Evolutionary conservation across 1,140 invertebrate genomes (phyloP).

Genomic region (Musca vetustissima): DNA sequence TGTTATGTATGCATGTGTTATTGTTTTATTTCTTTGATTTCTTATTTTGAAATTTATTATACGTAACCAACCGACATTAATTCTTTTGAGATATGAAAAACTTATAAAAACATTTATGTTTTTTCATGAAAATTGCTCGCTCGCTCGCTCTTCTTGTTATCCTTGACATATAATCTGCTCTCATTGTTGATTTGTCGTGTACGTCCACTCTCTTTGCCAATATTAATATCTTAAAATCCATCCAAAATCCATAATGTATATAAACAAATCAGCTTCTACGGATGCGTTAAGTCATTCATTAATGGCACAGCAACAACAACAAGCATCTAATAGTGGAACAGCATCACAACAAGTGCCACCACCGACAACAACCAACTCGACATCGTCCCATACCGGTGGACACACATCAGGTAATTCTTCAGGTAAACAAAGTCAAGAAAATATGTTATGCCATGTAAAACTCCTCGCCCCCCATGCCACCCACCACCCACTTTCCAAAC

Average conservation of each 20-base stretch:
- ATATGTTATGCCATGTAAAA: neutral
- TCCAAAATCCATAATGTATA: constrained; percentile 6
- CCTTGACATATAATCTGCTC: neutral
- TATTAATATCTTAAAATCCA: constrained; percentile 23
- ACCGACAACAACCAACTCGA: neutral
- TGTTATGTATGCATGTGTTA: neutral
- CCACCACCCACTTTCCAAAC: too few species aligned
- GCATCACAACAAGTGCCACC: constrained; percentile 2
- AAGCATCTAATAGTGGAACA: constrained; percentile 4
- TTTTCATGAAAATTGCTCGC: constrained; percentile 11
- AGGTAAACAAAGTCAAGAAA: constrained; percentile 33
- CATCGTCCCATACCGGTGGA: constrained; percentile 52
- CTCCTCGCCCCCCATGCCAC: neutral
- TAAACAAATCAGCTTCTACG: constrained; percentile 43
- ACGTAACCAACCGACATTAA: too few species aligned
- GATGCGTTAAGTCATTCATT: constrained; percentile 56
- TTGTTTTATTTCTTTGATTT: neutral
- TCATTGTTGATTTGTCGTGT: neutral
- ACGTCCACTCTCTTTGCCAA: constrained; percentile 3
- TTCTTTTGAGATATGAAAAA: neutral
- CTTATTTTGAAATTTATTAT: neutral
- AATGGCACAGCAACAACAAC: constrained; percentile 51
- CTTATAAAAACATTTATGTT: constrained; percentile 13
- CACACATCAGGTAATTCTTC: constrained; percentile 35
- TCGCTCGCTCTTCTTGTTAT: constrained; percentile 15